Base-by-base conservation (phyloP, 2,797 vertebrate species). In the Novumbra hubbsi region DNA sequence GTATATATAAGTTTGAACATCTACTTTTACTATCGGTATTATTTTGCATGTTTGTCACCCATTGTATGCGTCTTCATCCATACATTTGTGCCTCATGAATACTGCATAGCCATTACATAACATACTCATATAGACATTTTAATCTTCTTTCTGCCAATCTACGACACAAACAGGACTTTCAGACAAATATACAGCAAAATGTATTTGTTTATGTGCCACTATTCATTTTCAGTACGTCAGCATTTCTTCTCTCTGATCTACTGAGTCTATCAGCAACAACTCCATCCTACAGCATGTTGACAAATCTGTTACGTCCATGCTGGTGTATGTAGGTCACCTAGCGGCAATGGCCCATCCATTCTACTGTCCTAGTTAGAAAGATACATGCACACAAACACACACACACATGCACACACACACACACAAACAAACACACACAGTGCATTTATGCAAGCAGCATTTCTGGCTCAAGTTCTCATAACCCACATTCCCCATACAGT, bases 311-410 rank as follows among this genome's bases (percentile, higher is more conserved):
- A 78, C 83, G 85, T 85, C 84, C 85, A 80, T 70, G 68, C 79
- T 70, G 76, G 80, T 83, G 50, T 90, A 90, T 89, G 85, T 90
- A 90, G 88, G 89, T 88, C 89, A 91, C 86, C 87, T 78, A 83
- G 78, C 85, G 80, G 81, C 83, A 81, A 76, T 77, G 86, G 86
- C 76, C 82, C 88, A 91, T 91, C 85, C 83, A 88, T 91, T 89
- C 82, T 78, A 83, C 82, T 88, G 87, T 82, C 90, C 89, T 91
- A 89, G 80, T 89, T 90, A 85, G 81, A 81, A 71, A 81, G 82
- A 83, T 78, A 72, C 72, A 81, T 75, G 84, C 78, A 78, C 69
- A 70, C 68, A 70, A 27, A 32, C 62, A 64, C 27, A 64, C 62
- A 64, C 62, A 64, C 27, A 3, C 34, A 38, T 8, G 34, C 34